Evolutionary conservation across 2,888 invertebrate species (phyloP), one percentile per base, ranked within the genome.

Genomic region (Candidula unifasciata): DNA sequence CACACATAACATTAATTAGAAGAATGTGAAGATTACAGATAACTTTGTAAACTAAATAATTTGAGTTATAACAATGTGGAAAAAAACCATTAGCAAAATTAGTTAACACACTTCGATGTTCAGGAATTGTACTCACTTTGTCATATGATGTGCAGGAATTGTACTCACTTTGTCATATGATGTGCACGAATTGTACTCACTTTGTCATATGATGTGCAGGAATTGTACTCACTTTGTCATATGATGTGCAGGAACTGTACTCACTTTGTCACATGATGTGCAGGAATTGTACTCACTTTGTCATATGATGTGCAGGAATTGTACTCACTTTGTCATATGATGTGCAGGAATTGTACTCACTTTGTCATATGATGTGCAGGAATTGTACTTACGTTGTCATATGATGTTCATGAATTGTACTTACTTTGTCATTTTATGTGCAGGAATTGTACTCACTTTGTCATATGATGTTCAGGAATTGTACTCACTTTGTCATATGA

Each of bases 401-500:
- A 93, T 98, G 97, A 96, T 91, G n/a, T n/a, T n/a, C n/a, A n/a
- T n/a, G n/a, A n/a, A n/a, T n/a, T n/a, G n/a, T n/a, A n/a, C n/a
- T n/a, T n/a, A n/a, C n/a, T n/a, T n/a, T n/a, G n/a, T n/a, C n/a
- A n/a, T n/a, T n/a, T n/a, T n/a, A n/a, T n/a, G n/a, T n/a, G n/a
- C n/a, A n/a, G n/a, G n/a, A n/a, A n/a, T n/a, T n/a, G n/a, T n/a
- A n/a, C n/a, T 89, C 93, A 96, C 96, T 96, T 96, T 0, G 98
- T 98, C 95, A 97, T 96, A 93, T 98, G 97, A 89, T 96, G 96
- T 91, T 97, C 96, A 0, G 98, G 97, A 91, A 99, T 95, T 0
- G 99, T 99, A 89, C 99, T 98, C 0, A 99, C 99, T 94, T 99
- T 99, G 94, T 99, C 99, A 0, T n/a, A n/a, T n/a, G n/a, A n/a